These are phyloP conservation scores for Urechis unicinctus DNA, from an alignment of 2,888 invertebrate genomes.

Conservation along the genomic window DNA sequence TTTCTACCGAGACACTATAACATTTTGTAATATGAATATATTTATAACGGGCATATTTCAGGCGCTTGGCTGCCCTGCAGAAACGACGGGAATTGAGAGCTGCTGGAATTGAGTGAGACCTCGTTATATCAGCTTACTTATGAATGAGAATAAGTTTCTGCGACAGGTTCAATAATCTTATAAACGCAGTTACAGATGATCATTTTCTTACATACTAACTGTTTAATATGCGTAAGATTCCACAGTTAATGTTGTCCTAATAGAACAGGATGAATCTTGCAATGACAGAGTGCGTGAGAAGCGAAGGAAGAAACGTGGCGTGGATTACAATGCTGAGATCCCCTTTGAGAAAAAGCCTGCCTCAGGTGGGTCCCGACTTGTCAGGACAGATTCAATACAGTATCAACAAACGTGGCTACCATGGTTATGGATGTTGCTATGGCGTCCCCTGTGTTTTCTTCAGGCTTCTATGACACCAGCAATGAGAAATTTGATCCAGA, in stretches of 20 bases:
- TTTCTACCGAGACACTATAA: no score
- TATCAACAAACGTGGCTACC: neutral
- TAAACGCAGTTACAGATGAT: neutral
- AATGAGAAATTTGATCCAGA: constrained; percentile 77
- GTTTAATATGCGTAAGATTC: no score
- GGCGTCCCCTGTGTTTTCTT: neutral
- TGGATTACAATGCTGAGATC: constrained; percentile 95
- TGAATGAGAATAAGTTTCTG: no score
- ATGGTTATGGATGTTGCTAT: neutral
- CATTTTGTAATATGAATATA: neutral
- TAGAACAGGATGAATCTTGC: no score
- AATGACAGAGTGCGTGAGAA: no score
- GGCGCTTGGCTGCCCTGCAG: constrained; percentile 90
- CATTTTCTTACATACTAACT: neutral
- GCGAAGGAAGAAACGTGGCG: constrained; percentile 65
- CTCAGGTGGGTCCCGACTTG: constrained; percentile 48
- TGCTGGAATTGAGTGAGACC: constrained; percentile 71
- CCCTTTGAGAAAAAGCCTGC: constrained; percentile 95
- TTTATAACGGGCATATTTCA: constrained; percentile 24
- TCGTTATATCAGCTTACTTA: neutral
- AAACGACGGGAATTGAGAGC: constrained; percentile 95
- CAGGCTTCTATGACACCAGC: constrained; percentile 91
- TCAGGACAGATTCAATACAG: no score
- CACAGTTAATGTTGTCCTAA: no score
- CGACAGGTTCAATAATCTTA: neutral